phyloP scores from a whole-genome alignment of 2,797 vertebrate species.

The Phoeniculus purpureus region DNA sequence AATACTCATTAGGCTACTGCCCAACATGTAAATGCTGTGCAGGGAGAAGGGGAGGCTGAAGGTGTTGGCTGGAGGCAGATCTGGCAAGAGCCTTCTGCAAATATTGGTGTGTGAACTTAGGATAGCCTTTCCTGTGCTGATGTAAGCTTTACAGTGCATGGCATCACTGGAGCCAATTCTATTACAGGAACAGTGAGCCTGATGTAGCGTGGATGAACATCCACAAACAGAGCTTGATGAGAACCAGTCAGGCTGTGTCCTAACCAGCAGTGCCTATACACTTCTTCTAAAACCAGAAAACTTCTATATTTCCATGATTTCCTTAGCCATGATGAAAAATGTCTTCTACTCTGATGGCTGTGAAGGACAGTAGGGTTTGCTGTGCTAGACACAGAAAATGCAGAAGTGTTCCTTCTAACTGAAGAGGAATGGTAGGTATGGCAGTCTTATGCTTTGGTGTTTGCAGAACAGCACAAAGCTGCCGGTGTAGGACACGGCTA shows the following conservation, averaged over 20 bases:
- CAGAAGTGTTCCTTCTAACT: not conserved
- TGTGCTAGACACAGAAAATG: not conserved
- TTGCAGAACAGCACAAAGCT: not conserved
- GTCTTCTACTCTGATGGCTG: not conserved
- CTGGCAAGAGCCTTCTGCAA: not conserved
- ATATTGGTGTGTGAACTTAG: not conserved
- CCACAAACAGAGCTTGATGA: not conserved
- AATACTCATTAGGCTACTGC: not conserved
- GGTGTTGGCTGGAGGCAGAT: not conserved
- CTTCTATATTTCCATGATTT: not conserved
- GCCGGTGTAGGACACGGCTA: not conserved
- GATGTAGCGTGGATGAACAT: rapidly evolving
- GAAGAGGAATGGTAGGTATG: not conserved
- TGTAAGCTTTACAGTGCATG: not conserved
- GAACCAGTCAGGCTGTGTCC: not conserved
- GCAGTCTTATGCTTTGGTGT: not conserved
- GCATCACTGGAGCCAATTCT: not conserved
- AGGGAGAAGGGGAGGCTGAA: not conserved
- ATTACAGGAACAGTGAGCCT: rapidly evolving
- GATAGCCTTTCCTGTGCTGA: not conserved
- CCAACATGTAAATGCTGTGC: not conserved
- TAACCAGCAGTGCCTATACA: not conserved
- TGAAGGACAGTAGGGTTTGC: not conserved
- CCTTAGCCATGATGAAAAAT: not conserved
- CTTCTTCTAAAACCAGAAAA: not conserved